A percentile compares a stretch with the other conserved stretches of the same genome.
These are phyloP conservation scores for Nanorana parkeri DNA, from an alignment of 2,113 vertebrate species.

Conservation along the genomic window DNA sequence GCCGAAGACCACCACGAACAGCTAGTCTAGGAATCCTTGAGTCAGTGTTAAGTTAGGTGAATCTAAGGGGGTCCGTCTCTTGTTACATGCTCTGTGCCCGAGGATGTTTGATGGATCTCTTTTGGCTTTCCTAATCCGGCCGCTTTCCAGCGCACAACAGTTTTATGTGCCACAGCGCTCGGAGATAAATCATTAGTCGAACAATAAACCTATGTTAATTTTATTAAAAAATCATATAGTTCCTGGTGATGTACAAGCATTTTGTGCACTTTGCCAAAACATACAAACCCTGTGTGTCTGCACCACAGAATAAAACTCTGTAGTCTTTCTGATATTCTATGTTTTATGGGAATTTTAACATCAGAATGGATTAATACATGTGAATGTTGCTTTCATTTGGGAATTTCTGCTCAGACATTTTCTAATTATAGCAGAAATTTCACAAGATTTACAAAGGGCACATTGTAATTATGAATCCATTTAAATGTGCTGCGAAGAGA, in stretches of 20 bases:
- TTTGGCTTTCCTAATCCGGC: constrained; percentile 28
- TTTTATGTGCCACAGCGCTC: constrained; percentile 35
- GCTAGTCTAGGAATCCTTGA: constrained; percentile 32
- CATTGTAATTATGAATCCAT: constrained; percentile 31
- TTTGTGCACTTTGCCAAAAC: constrained; percentile 30
- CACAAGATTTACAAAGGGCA: constrained; percentile 19
- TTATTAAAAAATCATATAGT: constrained; percentile 44
- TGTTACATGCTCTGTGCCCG: constrained; percentile 24
- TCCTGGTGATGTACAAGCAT: constrained; percentile 37
- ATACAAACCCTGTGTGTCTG: constrained; percentile 12
- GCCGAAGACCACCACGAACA: constrained; percentile 28
- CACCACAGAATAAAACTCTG: constrained; percentile 32
- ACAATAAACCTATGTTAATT: constrained; percentile 49
- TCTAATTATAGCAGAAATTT: constrained; percentile 3
- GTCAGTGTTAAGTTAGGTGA: constrained; percentile 45
- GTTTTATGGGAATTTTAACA: constrained; percentile 29
- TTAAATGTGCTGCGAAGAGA: constrained; percentile 41
- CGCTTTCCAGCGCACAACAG: constrained; percentile 37
- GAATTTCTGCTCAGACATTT: constrained; percentile 17
- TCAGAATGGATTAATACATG: constrained; percentile 36
- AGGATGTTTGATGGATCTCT: constrained; percentile 39
- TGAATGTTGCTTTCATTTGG: constrained; percentile 21
- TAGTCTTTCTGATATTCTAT: constrained; percentile 37
- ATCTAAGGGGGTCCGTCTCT: constrained; percentile 33
- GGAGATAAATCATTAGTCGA: constrained; percentile 40